Evolutionary conservation across 2,888 invertebrate genomes (phyloP).

Genomic region (Agonopterix alstromeriana): DNA sequence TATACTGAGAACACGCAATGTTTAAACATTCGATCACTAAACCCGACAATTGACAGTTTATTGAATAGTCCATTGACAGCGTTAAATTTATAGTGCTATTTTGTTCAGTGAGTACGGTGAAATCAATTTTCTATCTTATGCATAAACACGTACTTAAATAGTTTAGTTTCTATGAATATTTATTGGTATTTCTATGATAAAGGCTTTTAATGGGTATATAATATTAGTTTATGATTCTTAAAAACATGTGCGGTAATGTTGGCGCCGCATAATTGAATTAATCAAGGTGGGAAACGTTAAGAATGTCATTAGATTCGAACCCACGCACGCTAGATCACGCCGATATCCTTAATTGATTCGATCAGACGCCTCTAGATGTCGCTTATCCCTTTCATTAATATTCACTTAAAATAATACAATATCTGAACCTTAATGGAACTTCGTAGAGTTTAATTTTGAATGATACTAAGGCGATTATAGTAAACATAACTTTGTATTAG

Average conservation of each 20-base stretch:
- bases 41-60: not conserved
- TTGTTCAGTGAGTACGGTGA: not conserved
- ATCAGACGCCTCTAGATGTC: constrained; percentile 28
- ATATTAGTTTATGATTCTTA: too few relatives aligned
- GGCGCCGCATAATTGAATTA: constrained; percentile 55
- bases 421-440: not conserved
- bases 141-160: too few relatives aligned
- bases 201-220: too few relatives aligned
- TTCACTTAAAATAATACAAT: not conserved
- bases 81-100: not conserved
- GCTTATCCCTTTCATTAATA: constrained; percentile 8
- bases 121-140: too few relatives aligned
- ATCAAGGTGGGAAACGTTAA: constrained; percentile 30
- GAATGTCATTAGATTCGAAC: constrained; percentile 39
- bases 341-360: constrained; percentile 37
- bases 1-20: too few relatives aligned
- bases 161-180: not conserved
- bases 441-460: not conserved
- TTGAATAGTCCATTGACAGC: not conserved
- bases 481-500: constrained; percentile 18
- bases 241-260: constrained; percentile 25
- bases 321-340: constrained; percentile 19
- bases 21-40: not conserved
- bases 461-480: constrained; percentile 3
- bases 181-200: too few relatives aligned